Conservation (phyloP, 2,888 invertebrate species). For the Augiades crinisus region DNA sequence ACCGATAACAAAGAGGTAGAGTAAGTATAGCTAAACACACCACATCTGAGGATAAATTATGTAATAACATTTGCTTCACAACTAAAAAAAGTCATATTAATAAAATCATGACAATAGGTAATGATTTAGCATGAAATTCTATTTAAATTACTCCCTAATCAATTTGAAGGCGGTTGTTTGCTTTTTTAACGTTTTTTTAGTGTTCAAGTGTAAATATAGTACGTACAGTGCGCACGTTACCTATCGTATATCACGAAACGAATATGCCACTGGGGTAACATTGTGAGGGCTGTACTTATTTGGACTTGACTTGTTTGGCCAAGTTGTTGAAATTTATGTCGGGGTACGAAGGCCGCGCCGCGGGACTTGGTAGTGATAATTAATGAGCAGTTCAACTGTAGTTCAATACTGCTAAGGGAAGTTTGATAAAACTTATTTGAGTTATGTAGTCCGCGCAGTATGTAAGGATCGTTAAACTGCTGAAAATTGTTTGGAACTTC, state of each 20-base stretch:
- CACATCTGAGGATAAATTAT: too few relatives aligned
- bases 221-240: slow-evolving; percentile 30
- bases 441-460: slow-evolving; percentile 9
- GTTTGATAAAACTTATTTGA: slow-evolving; percentile 27
- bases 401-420: slow-evolving; percentile 27
- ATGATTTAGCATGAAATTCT: too few relatives aligned
- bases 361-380: slow-evolving; percentile 66
- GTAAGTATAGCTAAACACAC: too few relatives aligned
- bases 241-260: slow-evolving; percentile 53
- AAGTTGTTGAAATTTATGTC: slow-evolving; percentile 73
- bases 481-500: background rate
- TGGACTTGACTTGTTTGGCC: slow-evolving; percentile 67
- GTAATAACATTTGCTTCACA: too few relatives aligned
- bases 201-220: too few relatives aligned
- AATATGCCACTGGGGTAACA: slow-evolving; percentile 61
- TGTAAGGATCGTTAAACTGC: background rate
- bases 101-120: too few relatives aligned
- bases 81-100: too few relatives aligned
- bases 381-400: slow-evolving; percentile 54
- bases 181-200: too few relatives aligned
- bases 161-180: too few relatives aligned
- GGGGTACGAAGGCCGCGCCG: slow-evolving; percentile 57
- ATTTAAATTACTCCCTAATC: too few relatives aligned
- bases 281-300: slow-evolving; percentile 67
- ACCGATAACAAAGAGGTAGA: too few relatives aligned